Base-by-base conservation (phyloP, 2,113 vertebrate genomes). In the Grantiella picta region DNA sequence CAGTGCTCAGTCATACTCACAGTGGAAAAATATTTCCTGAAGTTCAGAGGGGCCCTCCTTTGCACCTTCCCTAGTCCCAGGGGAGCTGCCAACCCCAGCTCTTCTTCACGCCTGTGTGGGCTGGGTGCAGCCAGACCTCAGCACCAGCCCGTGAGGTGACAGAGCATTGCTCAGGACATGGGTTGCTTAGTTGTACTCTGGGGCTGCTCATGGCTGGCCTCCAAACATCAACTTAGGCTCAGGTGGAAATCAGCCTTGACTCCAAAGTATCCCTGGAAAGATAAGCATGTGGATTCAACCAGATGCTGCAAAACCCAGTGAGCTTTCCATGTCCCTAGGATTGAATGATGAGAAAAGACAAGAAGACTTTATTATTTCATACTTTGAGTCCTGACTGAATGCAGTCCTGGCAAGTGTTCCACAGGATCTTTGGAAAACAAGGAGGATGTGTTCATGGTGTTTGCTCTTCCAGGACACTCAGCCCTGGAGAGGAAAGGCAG, bases 101-200 rank as follows among this genome's bases (percentile, higher is more conserved):
- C 16, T 38, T 75, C 45, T 29, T 38, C 61, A 63, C n/a, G 57
- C 11, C 29, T 17, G 3, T 0, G 3, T 45, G 8, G 3, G 15
- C 18, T 28, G 29, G 29, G 29, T 66, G 52, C 63, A 76, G 42
- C 36, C 47, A 57, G 29, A 25, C 25, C 66, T 73, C 50, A 61
- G 61, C 61, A 70, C 24, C 66, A 50, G 63, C 20, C 70, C 25
- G 3, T 6, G 24, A 61, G 21, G 49, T 71, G 75, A 77, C 18
- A 36, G 49, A 60, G 35, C 35, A 49, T 19, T 72, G 20, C 9
- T n/a, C 0, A 0, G 28, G 44, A 57, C 22, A 20, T 3, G 1
- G 28, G 35, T 65, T 50, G 22, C 49, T 82, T 35, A 36, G n/a
- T 65, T 59, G 52, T 60, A 45, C 40, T 40, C 54, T 64, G 31